Evolutionary conservation across 2,113 vertebrate species (phyloP).

Genomic region (Carollia perspicillata): DNA sequence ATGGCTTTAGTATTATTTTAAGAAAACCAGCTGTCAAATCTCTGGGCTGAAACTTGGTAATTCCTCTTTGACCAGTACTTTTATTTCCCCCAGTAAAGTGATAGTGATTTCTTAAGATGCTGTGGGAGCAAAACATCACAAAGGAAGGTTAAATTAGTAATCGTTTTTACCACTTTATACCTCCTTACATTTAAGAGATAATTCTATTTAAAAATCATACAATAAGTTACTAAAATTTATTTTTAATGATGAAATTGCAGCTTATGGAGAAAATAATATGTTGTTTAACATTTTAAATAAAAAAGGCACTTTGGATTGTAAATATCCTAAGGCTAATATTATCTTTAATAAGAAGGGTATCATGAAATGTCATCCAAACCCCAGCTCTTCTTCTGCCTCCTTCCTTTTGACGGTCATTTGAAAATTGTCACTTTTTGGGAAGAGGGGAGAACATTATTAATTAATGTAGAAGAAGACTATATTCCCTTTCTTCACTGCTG

Average conservation of each 20-base stretch:
- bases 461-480: background rate
- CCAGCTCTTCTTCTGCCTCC: background rate
- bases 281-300: background rate
- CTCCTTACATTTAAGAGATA: conserved; percentile 1
- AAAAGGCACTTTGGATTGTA: conserved; percentile 35
- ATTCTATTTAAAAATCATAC: conserved; percentile 8
- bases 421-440: conserved; percentile 10
- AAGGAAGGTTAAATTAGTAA: conserved; percentile 22
- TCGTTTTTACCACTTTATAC: background rate
- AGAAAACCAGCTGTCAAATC: conserved; percentile 33
- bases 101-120: conserved; percentile 25
- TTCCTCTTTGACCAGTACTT: background rate
- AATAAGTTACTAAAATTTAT: conserved; percentile 20
- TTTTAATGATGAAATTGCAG: conserved; percentile 38
- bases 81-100: conserved; percentile 39
- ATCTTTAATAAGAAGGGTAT: background rate
- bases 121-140: background rate
- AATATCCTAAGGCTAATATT: background rate
- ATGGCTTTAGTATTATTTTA: background rate
- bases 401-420: conserved; percentile 11
- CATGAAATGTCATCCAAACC: background rate
- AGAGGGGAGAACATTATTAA: background rate
- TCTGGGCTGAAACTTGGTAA: background rate
- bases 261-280: background rate
- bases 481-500: background rate